Conservation (phyloP, 2,888 invertebrate species). For the Linnaemya tessellans region DNA sequence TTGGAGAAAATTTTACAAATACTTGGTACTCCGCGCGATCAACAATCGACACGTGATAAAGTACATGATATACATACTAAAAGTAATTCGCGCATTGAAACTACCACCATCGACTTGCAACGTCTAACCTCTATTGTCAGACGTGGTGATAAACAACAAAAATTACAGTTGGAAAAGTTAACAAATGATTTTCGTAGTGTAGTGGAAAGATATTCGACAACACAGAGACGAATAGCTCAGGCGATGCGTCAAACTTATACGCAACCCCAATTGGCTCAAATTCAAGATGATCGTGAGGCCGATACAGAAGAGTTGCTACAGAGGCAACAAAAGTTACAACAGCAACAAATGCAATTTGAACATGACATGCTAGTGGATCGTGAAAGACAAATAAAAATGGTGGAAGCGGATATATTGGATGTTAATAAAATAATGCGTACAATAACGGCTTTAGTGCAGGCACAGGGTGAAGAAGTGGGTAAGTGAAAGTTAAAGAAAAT, state of each 20-base stretch:
- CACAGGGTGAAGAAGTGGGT: constrained; percentile 90
- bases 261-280: constrained; percentile 74
- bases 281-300: constrained; percentile 77
- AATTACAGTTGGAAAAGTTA: constrained; percentile 92
- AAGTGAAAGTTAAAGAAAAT: constrained; percentile 80
- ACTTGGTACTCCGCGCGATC: constrained; percentile 90
- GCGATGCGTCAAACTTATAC: constrained; percentile 86
- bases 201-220: constrained; percentile 89
- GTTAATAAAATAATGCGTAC: constrained; percentile 93
- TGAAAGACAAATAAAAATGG: constrained; percentile 90
- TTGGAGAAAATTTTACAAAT: constrained; percentile 89
- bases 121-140: constrained; percentile 88
- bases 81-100: constrained; percentile 89
- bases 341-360: constrained; percentile 87
- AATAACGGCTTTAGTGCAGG: constrained; percentile 87
- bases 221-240: constrained; percentile 89
- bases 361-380: constrained; percentile 91
- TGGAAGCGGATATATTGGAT: constrained; percentile 92
- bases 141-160: constrained; percentile 90
- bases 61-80: constrained; percentile 89
- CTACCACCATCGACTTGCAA: constrained; percentile 89
- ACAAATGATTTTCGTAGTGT: constrained; percentile 92
- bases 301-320: constrained; percentile 81
- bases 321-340: constrained; percentile 81
- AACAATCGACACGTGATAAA: constrained; percentile 87